phyloP scores from a whole-genome alignment of 2,797 vertebrate genomes.

The Sebastes goodei region DNA sequence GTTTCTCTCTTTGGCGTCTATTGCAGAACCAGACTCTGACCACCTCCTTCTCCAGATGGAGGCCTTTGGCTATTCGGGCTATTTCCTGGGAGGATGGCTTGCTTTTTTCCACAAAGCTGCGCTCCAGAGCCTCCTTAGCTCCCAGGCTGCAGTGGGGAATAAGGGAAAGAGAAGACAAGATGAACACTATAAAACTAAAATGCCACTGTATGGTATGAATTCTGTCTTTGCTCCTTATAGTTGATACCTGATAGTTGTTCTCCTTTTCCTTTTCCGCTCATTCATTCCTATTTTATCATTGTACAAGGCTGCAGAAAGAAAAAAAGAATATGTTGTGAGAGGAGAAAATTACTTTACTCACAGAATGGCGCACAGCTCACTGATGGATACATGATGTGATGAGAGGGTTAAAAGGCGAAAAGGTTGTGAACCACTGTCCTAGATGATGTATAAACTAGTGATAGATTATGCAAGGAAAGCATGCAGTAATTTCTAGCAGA shows the following conservation, averaged over 20 bases:
- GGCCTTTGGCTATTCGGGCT: constrained; percentile 93
- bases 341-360: neutral
- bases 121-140: constrained; percentile 95
- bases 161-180: neutral
- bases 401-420: neutral
- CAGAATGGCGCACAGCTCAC: neutral
- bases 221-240: neutral
- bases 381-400: neutral
- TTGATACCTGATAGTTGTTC: constrained; percentile 97
- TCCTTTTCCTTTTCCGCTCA: constrained; percentile 95
- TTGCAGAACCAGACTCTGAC: constrained; percentile 99
- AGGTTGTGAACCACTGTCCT: neutral
- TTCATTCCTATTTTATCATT: constrained; percentile 96
- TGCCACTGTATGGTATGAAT: neutral
- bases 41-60: constrained; percentile 98
- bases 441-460: neutral
- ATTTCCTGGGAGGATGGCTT: constrained; percentile 99
- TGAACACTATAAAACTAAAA: neutral
- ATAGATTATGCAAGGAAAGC: neutral
- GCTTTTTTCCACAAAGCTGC: constrained; percentile 94
- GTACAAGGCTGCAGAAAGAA: constrained; percentile 87
- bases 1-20: constrained; percentile 94
- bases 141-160: constrained; percentile 84
- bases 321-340: neutral
- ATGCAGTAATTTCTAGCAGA: neutral